phyloP scores from a whole-genome alignment of 2,113 vertebrate genomes.

The Channa argus region DNA sequence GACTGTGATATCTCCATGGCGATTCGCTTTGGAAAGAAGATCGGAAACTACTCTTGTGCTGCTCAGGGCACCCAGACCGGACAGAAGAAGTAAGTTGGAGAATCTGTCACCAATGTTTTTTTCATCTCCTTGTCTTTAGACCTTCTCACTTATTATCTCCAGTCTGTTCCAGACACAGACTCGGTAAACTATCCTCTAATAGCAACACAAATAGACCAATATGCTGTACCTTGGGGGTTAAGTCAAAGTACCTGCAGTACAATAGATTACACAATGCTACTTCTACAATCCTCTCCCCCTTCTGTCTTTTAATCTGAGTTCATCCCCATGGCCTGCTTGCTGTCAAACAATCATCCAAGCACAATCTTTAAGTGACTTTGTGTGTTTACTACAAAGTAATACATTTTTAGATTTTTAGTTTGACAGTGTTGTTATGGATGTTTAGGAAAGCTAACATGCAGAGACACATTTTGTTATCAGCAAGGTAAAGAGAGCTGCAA shows the following conservation, averaged over 20 bases:
- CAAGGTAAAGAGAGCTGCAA: slow-evolving; percentile 59
- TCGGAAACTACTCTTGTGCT: slow-evolving; percentile 96
- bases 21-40: slow-evolving; percentile 88
- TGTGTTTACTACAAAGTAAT: slow-evolving; percentile 32
- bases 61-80: slow-evolving; percentile 96
- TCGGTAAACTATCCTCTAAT: background rate
- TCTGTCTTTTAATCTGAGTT: slow-evolving; percentile 45
- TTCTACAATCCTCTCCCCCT: background rate
- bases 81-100: slow-evolving; percentile 91
- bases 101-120: no score
- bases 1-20: slow-evolving; percentile 96
- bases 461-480: slow-evolving; percentile 54
- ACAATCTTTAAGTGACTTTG: slow-evolving; percentile 11
- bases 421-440: slow-evolving; percentile 16
- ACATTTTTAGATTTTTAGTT: slow-evolving; percentile 28
- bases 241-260: slow-evolving; percentile 32
- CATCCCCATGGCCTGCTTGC: slow-evolving; percentile 6
- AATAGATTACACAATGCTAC: slow-evolving; percentile 23
- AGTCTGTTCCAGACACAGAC: background rate
- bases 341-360: slow-evolving; percentile 35
- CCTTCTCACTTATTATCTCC: background rate
- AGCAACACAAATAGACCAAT: slow-evolving; percentile 5
- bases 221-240: background rate
- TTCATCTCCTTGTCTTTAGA: background rate
- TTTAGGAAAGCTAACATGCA: slow-evolving; percentile 36